A percentile compares a stretch with the other conserved stretches of the same genome.
Conservation (phyloP, 1,140 invertebrate genomes). For the Tetramorium parvispinum region DNA sequence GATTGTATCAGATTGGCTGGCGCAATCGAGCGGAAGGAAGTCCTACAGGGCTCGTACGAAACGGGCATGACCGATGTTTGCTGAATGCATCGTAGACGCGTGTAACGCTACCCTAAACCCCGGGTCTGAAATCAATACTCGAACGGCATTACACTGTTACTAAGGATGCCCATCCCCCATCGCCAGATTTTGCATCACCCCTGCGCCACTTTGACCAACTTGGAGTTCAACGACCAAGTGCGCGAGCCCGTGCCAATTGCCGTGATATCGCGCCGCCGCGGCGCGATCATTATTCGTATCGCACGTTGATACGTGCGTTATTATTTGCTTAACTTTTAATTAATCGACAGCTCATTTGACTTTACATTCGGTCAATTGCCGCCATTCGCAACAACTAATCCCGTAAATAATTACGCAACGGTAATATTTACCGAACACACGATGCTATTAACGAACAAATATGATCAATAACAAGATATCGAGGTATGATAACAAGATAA, state of each 20-base stretch:
- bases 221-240: constrained; percentile 39
- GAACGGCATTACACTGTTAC: constrained; percentile 76
- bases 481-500: neutral
- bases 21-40: constrained; percentile 39
- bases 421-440: neutral
- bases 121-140: constrained; percentile 77
- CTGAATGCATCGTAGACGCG: constrained; percentile 65
- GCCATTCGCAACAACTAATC: neutral
- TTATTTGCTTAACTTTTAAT: neutral
- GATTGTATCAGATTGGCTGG: neutral
- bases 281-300: neutral
- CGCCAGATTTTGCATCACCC: constrained; percentile 64
- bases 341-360: neutral
- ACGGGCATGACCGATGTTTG: constrained; percentile 67
- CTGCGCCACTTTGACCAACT: constrained; percentile 30
- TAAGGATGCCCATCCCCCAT: constrained; percentile 76
- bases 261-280: neutral
- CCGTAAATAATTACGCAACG: neutral
- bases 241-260: constrained; percentile 11
- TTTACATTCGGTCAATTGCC: neutral
- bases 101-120: constrained; percentile 75
- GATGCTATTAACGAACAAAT: neutral
- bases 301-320: too few species aligned
- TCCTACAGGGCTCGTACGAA: neutral
- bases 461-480: neutral